phyloP scores from a whole-genome alignment of 1,140 invertebrate species.

The Paracyclopina nana region DNA sequence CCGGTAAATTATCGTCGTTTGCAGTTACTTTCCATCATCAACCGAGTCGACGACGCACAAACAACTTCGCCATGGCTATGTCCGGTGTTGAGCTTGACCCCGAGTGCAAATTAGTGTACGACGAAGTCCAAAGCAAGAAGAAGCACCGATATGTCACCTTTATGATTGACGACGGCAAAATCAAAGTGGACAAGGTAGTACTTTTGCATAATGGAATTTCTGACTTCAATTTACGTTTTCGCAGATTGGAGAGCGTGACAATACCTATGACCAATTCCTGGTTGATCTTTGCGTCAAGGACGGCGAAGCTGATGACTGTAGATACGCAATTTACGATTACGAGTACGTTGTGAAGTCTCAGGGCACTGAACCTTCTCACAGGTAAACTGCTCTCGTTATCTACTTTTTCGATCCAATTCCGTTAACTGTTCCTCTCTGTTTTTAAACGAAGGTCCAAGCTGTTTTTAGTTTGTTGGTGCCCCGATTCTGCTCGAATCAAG shows the following conservation, averaged over 20 bases:
- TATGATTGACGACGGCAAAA: constrained; percentile 55
- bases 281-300: constrained; percentile 72
- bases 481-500: constrained; percentile 87
- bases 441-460: constrained; percentile 90
- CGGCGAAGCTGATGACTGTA: constrained; percentile 50
- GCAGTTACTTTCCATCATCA: too few relatives aligned
- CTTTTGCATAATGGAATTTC: constrained; percentile 16
- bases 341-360: constrained; percentile 86
- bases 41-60: too few relatives aligned
- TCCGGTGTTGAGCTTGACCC: constrained; percentile 87
- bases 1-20: too few relatives aligned
- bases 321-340: constrained; percentile 84
- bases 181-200: constrained; percentile 21
- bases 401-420: too few relatives aligned
- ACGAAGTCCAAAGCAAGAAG: constrained; percentile 91
- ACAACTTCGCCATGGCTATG: too few relatives aligned
- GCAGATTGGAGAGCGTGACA: constrained; percentile 45
- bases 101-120: constrained; percentile 78
- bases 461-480: constrained; percentile 91
- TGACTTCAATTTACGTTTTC: constrained; percentile 16
- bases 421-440: too few relatives aligned
- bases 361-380: constrained; percentile 36
- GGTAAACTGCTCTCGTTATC: too few relatives aligned
- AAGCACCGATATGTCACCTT: constrained; percentile 90
- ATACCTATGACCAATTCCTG: constrained; percentile 70